These are phyloP conservation scores for Leiothrix lutea DNA, from an alignment of 2,113 vertebrate genomes.

Conservation along the genomic window DNA sequence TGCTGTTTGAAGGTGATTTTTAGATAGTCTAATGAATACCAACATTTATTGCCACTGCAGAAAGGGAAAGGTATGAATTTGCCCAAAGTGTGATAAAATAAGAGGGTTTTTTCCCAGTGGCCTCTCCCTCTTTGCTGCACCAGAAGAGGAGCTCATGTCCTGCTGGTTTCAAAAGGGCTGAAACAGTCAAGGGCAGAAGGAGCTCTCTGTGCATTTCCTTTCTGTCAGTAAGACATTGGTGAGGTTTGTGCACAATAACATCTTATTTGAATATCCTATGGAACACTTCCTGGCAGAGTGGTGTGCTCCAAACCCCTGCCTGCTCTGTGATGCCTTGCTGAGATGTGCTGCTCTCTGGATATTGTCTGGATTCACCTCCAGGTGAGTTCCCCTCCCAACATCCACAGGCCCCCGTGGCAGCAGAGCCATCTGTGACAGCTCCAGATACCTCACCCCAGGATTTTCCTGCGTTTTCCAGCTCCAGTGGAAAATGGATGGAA, in stretches of 20 bases:
- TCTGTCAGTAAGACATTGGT: not conserved
- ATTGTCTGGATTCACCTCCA: not conserved
- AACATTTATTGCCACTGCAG: not conserved
- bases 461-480: not conserved
- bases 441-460: not conserved
- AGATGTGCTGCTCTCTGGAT: not conserved
- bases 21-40: not conserved
- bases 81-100: not conserved
- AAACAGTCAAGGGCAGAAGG: not conserved
- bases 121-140: not conserved
- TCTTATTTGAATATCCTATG: not conserved
- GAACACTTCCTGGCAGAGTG: not conserved
- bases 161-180: not conserved
- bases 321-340: not conserved
- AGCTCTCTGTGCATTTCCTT: not conserved
- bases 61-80: not conserved
- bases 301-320: not conserved
- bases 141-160: not conserved
- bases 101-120: not conserved
- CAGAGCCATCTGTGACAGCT: not conserved
- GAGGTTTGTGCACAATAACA: not conserved
- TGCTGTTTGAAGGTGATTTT: not conserved
- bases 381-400: not conserved
- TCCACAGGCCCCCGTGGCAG: not conserved
- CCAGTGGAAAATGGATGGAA: not conserved